Evolutionary conservation across 2,888 invertebrate species (phyloP), one percentile per base, ranked within the genome.

Genomic region (Caenorhabditis sp.): DNA sequence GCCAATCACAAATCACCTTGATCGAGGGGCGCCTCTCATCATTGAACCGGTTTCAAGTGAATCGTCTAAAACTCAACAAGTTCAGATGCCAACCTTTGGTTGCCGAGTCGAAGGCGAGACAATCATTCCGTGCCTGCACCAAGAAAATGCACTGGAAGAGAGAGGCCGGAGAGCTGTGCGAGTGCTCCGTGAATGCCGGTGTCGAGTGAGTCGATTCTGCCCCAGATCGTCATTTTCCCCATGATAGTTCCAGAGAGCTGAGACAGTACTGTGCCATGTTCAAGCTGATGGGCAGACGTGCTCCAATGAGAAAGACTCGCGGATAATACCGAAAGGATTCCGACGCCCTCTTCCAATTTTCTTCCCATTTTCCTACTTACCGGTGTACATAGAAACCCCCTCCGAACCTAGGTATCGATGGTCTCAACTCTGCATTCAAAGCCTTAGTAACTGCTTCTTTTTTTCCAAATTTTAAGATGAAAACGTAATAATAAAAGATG

Each of bases 91-190:
- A 90, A 65, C 89, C 90, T 28, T 70, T 88, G 58, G 79, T 89
- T 44, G 84, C 80, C 47, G 88, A 88, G 61, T 70, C 83, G 32
- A 89, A 89, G 80, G 89, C 89, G n/a, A 83, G 83, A 71, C 83
- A 81, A 62, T 87, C 89, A 11, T 82, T 89, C 78, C 81, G 84
- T 44, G 77, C 71, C 6, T 90, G 90, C 74, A 89, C 88, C 20
- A 83, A 85, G 44, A 72, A 85, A 44, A 83, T 89, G 79, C 85
- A 90, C 74, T 89, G 88, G 88, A 90, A 90, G 69, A 70, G 88
- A 44, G 89, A 89, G 58, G 88, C 89, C 20, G 89, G 89, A 32
- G 88, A 89, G 58, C 70, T 89, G 8, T 89, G 89, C 68, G 88
- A 89, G 40, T 89, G 89, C 72, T 87, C 89, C n/a, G 88, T 87